Evolutionary conservation across 2,113 vertebrate genomes (phyloP).

Genomic region (Pteropus alecto): DNA sequence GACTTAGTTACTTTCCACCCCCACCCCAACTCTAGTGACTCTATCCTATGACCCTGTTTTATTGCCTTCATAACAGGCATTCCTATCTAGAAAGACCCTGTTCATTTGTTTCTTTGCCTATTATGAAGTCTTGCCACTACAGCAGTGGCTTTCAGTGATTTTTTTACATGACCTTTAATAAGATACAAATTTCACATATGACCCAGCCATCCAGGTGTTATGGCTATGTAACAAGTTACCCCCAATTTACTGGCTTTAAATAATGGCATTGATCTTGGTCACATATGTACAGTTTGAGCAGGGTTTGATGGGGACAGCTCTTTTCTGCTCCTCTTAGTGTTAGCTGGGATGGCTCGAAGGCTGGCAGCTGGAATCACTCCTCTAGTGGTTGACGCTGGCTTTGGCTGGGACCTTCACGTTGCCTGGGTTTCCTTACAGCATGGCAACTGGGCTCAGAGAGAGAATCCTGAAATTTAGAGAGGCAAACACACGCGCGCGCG

Average conservation of each 20-base stretch:
- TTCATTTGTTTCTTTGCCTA: not conserved
- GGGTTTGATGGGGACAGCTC: not conserved
- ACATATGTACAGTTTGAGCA: not conserved
- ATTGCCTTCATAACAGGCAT: not conserved
- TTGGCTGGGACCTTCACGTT: not conserved
- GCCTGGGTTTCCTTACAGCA: not conserved
- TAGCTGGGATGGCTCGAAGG: not conserved
- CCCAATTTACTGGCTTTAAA: not conserved
- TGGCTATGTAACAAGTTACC: not conserved
- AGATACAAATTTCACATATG: not conserved
- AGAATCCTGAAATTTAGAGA: not conserved
- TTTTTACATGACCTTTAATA: not conserved
- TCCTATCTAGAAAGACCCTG: not conserved
- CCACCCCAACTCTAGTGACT: not conserved
- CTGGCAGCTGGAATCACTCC: not conserved
- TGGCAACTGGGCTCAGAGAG: not conserved
- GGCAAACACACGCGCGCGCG: no score
- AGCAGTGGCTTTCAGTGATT: not conserved
- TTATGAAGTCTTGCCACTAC: not conserved
- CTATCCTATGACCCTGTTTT: not conserved
- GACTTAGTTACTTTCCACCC: not conserved
- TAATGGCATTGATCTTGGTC: not conserved
- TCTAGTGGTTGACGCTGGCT: not conserved
- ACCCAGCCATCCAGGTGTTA: not conserved
- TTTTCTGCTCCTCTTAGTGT: not conserved